Percentiles rank a stretch among this genome's conserved stretches.
Evolutionary conservation across 1,140 invertebrate species (phyloP).

Genomic region (Ostrea denselamellosa): DNA sequence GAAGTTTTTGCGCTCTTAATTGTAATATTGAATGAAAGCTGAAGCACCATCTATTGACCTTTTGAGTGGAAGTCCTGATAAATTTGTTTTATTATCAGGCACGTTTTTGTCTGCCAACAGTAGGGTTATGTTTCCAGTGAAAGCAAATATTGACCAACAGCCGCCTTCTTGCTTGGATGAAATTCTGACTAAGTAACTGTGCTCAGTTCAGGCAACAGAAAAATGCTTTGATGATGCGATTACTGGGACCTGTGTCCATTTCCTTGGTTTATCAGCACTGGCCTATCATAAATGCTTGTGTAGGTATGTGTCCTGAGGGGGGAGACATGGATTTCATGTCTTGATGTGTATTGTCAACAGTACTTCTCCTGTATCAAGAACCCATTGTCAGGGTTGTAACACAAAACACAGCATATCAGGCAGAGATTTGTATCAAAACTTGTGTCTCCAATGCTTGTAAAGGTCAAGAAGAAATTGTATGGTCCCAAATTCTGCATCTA

Average conservation of each 20-base stretch:
- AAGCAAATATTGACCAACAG: conserved; percentile 35
- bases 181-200: conserved; percentile 17
- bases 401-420: not conserved
- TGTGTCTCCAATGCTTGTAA: too few species aligned
- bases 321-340: conserved; percentile 14
- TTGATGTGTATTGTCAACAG: not conserved
- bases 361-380: conserved; percentile 1
- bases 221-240: conserved; percentile 31
- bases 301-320: conserved; percentile 16
- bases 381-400: not conserved
- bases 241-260: conserved; percentile 21
- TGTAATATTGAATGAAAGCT: conserved; percentile 30
- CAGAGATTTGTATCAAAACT: not conserved
- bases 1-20: conserved; percentile 4
- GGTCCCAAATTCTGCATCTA: too few species aligned
- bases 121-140: conserved; percentile 7
- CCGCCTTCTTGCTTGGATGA: conserved; percentile 23
- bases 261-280: conserved; percentile 28
- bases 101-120: conserved; percentile 25
- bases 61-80: not conserved
- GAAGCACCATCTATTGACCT: not conserved
- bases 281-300: conserved; percentile 26
- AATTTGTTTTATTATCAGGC: conserved; percentile 26
- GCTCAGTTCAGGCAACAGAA: conserved; percentile 18
- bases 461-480: too few species aligned